A percentile compares a stretch with the other conserved stretches of the same genome.
These are phyloP conservation scores for Miltochrista miniata DNA, from an alignment of 2,888 invertebrate species.

Conservation along the genomic window DNA sequence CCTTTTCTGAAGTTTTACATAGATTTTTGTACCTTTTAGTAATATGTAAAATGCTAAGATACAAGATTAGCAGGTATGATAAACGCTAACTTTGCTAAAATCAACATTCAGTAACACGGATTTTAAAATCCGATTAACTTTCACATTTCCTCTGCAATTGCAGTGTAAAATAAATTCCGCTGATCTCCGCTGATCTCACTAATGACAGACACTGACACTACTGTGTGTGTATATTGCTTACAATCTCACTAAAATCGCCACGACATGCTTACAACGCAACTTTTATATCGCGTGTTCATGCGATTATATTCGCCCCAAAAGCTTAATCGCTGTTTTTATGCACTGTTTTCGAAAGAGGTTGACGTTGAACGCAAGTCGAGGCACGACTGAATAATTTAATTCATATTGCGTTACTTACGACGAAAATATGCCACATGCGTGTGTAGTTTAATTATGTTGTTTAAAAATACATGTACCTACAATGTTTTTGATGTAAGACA, in stretches of 20 bases:
- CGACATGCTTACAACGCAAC: neutral
- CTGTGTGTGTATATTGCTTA: too few species aligned
- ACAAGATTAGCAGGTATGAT: too few species aligned
- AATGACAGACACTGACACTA: neutral
- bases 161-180: too few species aligned
- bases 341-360: neutral
- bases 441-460: constrained; percentile 4
- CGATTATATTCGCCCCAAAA: neutral
- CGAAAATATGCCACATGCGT: constrained; percentile 14
- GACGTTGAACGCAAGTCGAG: neutral
- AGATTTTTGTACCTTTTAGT: too few species aligned
- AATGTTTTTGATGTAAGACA: too few species aligned
- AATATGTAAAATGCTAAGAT: too few species aligned
- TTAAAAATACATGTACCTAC: too few species aligned
- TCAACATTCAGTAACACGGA: too few species aligned
- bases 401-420: constrained; percentile 6
- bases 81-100: too few species aligned
- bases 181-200: neutral
- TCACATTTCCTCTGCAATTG: too few species aligned
- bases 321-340: neutral
- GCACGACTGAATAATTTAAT: constrained; percentile 8
- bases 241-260: neutral
- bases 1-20: too few species aligned
- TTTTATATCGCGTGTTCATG: neutral
- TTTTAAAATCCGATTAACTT: too few species aligned